Evolutionary conservation across 2,113 vertebrate species (phyloP).

Genomic region (Siphamia tubifer): DNA sequence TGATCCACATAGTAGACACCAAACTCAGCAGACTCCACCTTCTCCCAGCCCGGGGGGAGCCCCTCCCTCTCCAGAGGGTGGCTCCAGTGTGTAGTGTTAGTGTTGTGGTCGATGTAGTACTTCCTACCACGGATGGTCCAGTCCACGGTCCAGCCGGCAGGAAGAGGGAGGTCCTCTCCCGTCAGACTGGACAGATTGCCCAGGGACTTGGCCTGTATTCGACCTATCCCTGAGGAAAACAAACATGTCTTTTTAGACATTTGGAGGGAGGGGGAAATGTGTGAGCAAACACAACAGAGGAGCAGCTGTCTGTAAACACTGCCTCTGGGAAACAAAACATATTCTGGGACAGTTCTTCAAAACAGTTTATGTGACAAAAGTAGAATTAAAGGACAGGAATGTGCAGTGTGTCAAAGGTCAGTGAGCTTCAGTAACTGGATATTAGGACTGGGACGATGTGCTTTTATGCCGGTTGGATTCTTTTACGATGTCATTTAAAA

Average conservation of each 20-base stretch:
- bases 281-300: constrained; percentile 21
- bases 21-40: constrained; percentile 93
- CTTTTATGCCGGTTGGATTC: too few relatives aligned
- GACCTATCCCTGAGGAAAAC: constrained; percentile 86
- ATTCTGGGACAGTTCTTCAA: constrained; percentile 13
- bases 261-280: constrained; percentile 9
- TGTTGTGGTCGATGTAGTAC: constrained; percentile 98
- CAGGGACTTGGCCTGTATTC: constrained; percentile 93
- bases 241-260: constrained; percentile 45
- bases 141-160: constrained; percentile 94
- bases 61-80: constrained; percentile 96
- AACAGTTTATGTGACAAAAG: constrained; percentile 50
- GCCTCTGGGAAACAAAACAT: constrained; percentile 25
- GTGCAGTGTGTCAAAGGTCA: constrained; percentile 25
- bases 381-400: constrained; percentile 25
- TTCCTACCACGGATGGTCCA: constrained; percentile 98
- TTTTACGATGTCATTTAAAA: too few relatives aligned
- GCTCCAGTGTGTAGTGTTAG: constrained; percentile 98
- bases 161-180: constrained; percentile 91
- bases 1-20: constrained; percentile 97
- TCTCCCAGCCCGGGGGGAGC: constrained; percentile 95
- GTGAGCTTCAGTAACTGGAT: not conserved
- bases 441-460: too few relatives aligned
- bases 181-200: constrained; percentile 92
- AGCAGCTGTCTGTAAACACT: constrained; percentile 14